Conservation (phyloP, 2,888 invertebrate species). For the Xestoiulus laeticollis region DNA sequence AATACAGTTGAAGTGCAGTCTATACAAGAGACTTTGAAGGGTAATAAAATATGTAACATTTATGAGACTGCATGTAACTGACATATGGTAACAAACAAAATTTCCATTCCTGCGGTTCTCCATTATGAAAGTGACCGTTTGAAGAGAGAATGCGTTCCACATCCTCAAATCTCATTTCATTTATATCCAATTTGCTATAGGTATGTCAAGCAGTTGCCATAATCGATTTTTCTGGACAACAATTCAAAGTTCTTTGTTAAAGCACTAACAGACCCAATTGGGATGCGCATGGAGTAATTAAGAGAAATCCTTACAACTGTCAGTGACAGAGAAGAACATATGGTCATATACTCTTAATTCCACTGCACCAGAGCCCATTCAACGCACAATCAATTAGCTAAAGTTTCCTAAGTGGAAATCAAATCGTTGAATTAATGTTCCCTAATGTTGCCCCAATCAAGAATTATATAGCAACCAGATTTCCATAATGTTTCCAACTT, state of each 20-base stretch:
- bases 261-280: not conserved
- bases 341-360: not conserved
- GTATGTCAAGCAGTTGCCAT: not conserved
- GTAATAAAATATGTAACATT: not conserved
- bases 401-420: not conserved
- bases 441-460: not conserved
- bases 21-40: not conserved
- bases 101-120: not conserved
- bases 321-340: not conserved
- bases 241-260: not conserved
- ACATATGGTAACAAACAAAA: not conserved
- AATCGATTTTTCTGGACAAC: slow-evolving; percentile 26
- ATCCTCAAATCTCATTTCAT: not conserved
- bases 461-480: not conserved
- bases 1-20: not conserved
- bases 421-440: not conserved
- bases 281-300: not conserved
- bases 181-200: not conserved
- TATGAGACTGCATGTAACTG: not conserved
- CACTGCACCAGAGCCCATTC: not conserved
- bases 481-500: too few relatives aligned
- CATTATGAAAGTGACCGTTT: not conserved
- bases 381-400: not conserved
- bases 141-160: not conserved
- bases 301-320: not conserved